phyloP scores from a whole-genome alignment of 2,797 vertebrate genomes.

The Poeciliopsis paucimaculata region DNA sequence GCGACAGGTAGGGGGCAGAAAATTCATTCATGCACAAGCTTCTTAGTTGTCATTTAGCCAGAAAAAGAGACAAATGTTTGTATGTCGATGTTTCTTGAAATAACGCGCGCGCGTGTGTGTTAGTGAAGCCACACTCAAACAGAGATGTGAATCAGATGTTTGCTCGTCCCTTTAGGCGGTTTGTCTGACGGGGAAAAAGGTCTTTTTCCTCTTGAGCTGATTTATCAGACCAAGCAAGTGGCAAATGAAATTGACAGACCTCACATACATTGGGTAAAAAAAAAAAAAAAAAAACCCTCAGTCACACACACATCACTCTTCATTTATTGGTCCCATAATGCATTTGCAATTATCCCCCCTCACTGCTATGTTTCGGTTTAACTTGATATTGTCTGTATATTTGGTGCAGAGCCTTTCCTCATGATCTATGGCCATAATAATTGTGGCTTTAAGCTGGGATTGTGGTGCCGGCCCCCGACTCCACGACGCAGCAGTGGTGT shows the following conservation, averaged over 20 bases:
- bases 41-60: slow-evolving; percentile 24
- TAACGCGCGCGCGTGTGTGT: not conserved
- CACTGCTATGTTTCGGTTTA: slow-evolving; percentile 32
- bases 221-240: slow-evolving; percentile 49
- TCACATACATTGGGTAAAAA: slow-evolving; percentile 20
- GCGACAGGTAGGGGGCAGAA: slow-evolving; percentile 27
- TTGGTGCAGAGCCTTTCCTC: slow-evolving; percentile 46
- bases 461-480: slow-evolving; percentile 53
- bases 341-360: slow-evolving; percentile 38
- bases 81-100: slow-evolving; percentile 35
- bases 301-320: slow-evolving; percentile 8
- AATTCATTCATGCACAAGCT: slow-evolving; percentile 43
- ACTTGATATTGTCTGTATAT: slow-evolving; percentile 36
- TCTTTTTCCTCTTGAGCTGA: slow-evolving; percentile 57
- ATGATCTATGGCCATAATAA: slow-evolving; percentile 55
- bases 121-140: slow-evolving; percentile 9
- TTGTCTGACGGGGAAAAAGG: slow-evolving; percentile 46
- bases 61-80: slow-evolving; percentile 55
- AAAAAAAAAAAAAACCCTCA: not conserved
- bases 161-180: slow-evolving; percentile 43
- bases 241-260: slow-evolving; percentile 26
- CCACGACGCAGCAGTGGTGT: slow-evolving; percentile 35
- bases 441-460: slow-evolving; percentile 61
- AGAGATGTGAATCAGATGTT: slow-evolving; percentile 39
- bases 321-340: slow-evolving; percentile 40